Evolutionary conservation across 2,888 invertebrate species (phyloP), one percentile per base, ranked within the genome.

Genomic region (Eucera pruinosa): DNA sequence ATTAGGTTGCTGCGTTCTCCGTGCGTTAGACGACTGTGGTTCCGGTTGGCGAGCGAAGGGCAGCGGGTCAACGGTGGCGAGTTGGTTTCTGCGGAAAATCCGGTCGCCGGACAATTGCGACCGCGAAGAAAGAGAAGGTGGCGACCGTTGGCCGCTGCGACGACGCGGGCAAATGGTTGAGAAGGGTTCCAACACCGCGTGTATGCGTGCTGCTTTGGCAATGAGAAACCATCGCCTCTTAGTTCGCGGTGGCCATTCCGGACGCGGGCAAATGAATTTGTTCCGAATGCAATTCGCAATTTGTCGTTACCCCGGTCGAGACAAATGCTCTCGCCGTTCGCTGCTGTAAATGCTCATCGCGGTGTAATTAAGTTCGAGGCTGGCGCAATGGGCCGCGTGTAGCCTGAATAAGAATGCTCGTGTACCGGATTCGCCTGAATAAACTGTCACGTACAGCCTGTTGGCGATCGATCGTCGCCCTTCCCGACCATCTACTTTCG

Each of bases 211-310:
- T 41, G 64, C 72, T 79, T 68, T 74, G 76, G 74, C 79, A 84
- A n/a, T 61, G 84, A 75, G 80, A 73, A 61, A 80, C 83, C 84
- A 80, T 74, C 81, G 74, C 72, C 83, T 70, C 72, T 68, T n/a
- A n/a, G 72, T 68, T 23, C 71, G 72, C 76, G 71, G 68, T 78
- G 71, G 68, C 66, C 60, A 64, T 83, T 75, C 79, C 84, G 81
- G 81, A 83, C 84, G 81, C 65, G 82, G 76, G 69, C 81, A 79
- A 83, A 83, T 83, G 83, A 84, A 83, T 83, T 79, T 75, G 79
- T 84, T 81, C 83, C 83, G 83, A 83, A 84, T 83, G 83, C 84
- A 83, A 83, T 83, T 83, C 77, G 83, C 81, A 81, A 83, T 84
- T 83, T 84, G 83, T 84, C 81, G 84, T 71, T 73, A 60, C 75